phyloP scores from a whole-genome alignment of 1,140 invertebrate species.

The Vanessa tameamea region DNA sequence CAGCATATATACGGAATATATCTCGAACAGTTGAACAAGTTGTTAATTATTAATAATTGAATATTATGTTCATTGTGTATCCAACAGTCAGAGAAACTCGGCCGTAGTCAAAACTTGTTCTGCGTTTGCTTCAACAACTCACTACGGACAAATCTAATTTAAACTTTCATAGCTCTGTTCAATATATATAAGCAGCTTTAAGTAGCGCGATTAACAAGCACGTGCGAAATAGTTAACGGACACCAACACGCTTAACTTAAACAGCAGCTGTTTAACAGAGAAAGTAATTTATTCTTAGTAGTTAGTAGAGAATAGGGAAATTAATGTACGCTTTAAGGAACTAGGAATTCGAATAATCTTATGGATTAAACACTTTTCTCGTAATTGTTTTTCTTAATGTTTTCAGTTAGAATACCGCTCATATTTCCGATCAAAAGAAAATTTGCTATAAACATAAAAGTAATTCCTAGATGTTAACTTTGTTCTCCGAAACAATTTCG shows the following conservation, averaged over 20 bases:
- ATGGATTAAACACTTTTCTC: too few species aligned
- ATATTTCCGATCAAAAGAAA: too few species aligned
- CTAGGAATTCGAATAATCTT: too few species aligned
- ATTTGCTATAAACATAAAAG: too few species aligned
- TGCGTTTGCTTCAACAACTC: not conserved
- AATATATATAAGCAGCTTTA: not conserved
- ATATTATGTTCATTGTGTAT: not conserved
- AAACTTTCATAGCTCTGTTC: slow-evolving; percentile 3
- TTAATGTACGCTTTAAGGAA: too few species aligned
- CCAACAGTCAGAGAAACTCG: not conserved
- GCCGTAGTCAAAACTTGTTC: not conserved
- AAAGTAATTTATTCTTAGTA: not conserved
- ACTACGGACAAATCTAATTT: slow-evolving; percentile 1
- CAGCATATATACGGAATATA: too few species aligned
- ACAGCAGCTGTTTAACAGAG: not conserved
- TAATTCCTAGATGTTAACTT: too few species aligned
- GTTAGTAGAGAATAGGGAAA: too few species aligned
- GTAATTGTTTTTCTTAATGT: too few species aligned
- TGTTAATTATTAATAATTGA: not conserved
- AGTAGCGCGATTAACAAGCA: not conserved
- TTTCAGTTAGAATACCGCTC: too few species aligned
- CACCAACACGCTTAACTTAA: not conserved
- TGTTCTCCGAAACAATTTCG: too few species aligned
- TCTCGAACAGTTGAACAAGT: too few species aligned
- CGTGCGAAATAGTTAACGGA: not conserved